Evolutionary conservation across 2,797 vertebrate genomes (phyloP).

Genomic region (Steatocranus sp.): DNA sequence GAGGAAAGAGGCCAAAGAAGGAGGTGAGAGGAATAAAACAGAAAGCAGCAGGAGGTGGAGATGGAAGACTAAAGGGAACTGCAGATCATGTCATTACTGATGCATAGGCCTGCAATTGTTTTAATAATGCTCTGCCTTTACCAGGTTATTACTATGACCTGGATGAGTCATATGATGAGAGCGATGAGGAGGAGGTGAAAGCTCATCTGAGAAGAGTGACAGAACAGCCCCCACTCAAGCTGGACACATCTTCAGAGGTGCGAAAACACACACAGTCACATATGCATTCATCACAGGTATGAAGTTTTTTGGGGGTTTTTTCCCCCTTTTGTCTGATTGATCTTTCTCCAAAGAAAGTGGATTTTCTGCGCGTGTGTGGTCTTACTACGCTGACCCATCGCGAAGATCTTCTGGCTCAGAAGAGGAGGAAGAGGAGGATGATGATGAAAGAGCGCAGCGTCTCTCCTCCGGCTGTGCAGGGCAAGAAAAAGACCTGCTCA

Average conservation of each 20-base stretch:
- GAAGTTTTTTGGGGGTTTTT: fast-evolving
- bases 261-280: background rate
- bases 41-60: background rate
- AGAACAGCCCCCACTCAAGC: constrained; percentile 86
- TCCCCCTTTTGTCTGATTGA: background rate
- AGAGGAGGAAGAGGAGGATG: constrained; percentile 85
- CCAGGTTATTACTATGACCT: constrained; percentile 89
- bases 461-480: constrained; percentile 74
- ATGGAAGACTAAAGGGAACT: background rate
- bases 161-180: constrained; percentile 90
- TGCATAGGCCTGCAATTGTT: background rate
- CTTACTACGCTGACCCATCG: constrained; percentile 86
- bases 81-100: background rate
- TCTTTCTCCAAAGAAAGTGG: constrained; percentile 79
- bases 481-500: constrained; percentile 80
- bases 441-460: constrained; percentile 87
- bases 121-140: background rate
- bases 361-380: constrained; percentile 85
- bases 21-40: constrained; percentile 67
- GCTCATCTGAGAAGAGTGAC: constrained; percentile 87
- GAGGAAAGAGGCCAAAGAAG: constrained; percentile 70
- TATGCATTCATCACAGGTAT: background rate
- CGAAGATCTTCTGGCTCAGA: constrained; percentile 82
- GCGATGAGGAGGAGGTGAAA: constrained; percentile 88
- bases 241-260: constrained; percentile 87